phyloP scores from a whole-genome alignment of 1,140 invertebrate species.

The Campoletis sonorensis region DNA sequence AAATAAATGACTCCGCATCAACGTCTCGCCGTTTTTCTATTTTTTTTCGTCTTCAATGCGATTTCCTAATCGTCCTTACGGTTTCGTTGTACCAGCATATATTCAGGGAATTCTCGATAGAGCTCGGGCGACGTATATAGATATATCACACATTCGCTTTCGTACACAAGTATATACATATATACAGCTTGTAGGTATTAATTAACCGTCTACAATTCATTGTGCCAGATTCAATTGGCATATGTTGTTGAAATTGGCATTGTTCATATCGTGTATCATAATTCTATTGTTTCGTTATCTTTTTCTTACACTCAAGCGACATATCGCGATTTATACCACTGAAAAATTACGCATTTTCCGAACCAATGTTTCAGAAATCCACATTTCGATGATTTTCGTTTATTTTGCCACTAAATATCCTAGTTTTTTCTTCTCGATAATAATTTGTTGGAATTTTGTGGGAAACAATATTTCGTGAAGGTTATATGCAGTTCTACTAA shows the following conservation, averaged over 20 bases:
- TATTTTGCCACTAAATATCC: too few species aligned
- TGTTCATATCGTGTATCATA: slow-evolving; percentile 1
- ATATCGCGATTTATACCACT: background rate
- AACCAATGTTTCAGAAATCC: too few species aligned
- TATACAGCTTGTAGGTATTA: slow-evolving; percentile 10
- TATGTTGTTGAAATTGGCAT: slow-evolving; percentile 40
- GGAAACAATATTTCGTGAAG: too few species aligned
- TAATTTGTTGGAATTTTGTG: too few species aligned
- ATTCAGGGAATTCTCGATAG: slow-evolving; percentile 11
- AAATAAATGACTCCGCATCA: slow-evolving; percentile 27
- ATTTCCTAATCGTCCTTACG: slow-evolving; percentile 17
- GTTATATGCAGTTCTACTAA: too few species aligned
- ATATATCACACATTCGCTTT: background rate
- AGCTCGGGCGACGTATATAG: background rate
- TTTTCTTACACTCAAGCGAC: background rate
- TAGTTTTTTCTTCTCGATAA: too few species aligned
- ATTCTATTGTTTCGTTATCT: slow-evolving; percentile 23
- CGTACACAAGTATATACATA: background rate
- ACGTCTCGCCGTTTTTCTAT: background rate
- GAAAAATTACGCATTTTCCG: background rate
- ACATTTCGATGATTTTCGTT: too few species aligned
- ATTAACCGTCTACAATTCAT: slow-evolving; percentile 22
- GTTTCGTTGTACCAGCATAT: background rate
- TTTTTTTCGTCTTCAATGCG: background rate
- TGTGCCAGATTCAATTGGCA: slow-evolving; percentile 28